phyloP scores from a whole-genome alignment of 2,797 vertebrate genomes.

The Sphaeramia orbicularis region DNA sequence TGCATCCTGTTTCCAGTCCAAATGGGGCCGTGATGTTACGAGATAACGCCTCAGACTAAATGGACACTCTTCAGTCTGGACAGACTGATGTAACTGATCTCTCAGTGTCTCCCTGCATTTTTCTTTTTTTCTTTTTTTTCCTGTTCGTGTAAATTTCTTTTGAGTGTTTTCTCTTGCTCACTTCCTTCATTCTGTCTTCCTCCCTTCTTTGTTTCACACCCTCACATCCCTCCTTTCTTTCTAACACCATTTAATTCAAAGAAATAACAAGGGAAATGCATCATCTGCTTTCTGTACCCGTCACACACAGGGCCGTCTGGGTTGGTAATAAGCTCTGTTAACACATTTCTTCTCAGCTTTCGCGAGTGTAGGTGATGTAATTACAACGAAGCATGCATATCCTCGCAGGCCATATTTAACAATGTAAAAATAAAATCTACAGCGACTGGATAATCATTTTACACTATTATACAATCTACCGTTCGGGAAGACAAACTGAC shows the following conservation, averaged over 20 bases:
- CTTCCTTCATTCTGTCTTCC: not conserved
- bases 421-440: conserved; percentile 1
- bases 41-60: conserved; percentile 77
- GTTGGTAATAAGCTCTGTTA: conserved; percentile 5
- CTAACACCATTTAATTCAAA: conserved; percentile 5
- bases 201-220: not conserved
- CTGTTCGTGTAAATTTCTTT: conserved; percentile 15
- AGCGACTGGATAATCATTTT: not conserved
- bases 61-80: conserved; percentile 62
- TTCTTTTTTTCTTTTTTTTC: not conserved
- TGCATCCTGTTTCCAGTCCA: conserved; percentile 64
- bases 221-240: not conserved
- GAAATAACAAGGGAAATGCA: not conserved
- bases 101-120: conserved; percentile 33
- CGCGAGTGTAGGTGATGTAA: not conserved
- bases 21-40: conserved; percentile 40
- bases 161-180: not conserved
- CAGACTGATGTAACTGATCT: conserved; percentile 66
- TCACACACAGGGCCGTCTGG: conserved; percentile 3
- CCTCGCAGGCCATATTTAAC: not conserved
- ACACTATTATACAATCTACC: conserved; percentile 20
- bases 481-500: conserved; percentile 53
- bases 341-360: not conserved
- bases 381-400: not conserved
- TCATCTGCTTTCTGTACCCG: not conserved